Conservation (phyloP, 2,888 invertebrate species). For the Nudaria mundana region DNA sequence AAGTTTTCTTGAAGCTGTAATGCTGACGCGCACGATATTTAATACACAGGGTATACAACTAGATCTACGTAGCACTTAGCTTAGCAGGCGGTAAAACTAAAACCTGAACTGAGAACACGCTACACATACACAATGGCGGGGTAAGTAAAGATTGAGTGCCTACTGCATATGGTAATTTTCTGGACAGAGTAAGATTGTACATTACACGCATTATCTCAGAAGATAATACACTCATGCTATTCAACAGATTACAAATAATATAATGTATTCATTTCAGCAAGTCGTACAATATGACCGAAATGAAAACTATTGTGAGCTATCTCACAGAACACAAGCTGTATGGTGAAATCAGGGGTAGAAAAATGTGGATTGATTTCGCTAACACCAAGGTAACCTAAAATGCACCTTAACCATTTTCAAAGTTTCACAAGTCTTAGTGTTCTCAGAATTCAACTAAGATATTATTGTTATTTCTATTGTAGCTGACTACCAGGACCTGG, state of each 20-base stretch:
- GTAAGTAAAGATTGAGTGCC: constrained; percentile 38
- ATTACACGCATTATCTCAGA: background rate
- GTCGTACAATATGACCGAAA: constrained; percentile 64
- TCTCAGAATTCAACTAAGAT: background rate
- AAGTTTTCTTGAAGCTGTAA: constrained; percentile 4
- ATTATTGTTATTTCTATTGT: constrained; percentile 21
- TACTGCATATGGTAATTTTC: background rate
- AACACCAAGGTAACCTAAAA: constrained; percentile 49
- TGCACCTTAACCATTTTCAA: background rate
- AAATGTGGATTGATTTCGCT: constrained; percentile 71
- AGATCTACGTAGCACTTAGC: constrained; percentile 8
- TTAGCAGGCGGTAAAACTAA: constrained; percentile 7
- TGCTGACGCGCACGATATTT: constrained; percentile 7
- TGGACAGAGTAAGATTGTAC: background rate
- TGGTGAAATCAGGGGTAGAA: constrained; percentile 57
- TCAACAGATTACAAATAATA: background rate
- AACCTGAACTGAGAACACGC: background rate
- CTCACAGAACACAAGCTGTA: constrained; percentile 54
- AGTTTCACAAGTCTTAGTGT: background rate
- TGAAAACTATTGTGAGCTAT: constrained; percentile 67
- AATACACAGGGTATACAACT: constrained; percentile 2
- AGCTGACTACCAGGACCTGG: constrained; percentile 69
- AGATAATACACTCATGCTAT: background rate
- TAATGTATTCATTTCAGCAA: constrained; percentile 46
- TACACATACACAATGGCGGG: constrained; percentile 52